A percentile compares a stretch with the other conserved stretches of the same genome.
phyloP scores from a whole-genome alignment of 2,797 vertebrate genomes.

The Myripristis murdjan region DNA sequence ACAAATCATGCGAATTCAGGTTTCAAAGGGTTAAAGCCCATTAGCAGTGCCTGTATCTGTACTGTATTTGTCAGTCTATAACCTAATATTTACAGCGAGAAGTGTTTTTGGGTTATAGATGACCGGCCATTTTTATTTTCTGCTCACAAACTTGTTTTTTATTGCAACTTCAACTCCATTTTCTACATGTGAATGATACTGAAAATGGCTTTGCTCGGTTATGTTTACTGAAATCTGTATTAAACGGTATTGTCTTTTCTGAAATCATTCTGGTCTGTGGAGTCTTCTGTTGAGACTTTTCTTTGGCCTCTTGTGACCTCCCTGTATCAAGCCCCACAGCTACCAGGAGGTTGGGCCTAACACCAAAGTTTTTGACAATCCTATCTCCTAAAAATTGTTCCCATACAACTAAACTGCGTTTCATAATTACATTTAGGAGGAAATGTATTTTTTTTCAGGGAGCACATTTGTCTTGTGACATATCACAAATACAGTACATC shows the following conservation, averaged over 20 bases:
- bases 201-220: background rate
- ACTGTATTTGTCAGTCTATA: background rate
- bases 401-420: no score
- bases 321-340: background rate
- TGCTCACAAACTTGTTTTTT: no score
- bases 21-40: no score
- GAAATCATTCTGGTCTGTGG: background rate
- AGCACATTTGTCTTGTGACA: no score
- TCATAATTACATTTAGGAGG: no score
- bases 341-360: background rate
- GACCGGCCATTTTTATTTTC: no score
- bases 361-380: background rate
- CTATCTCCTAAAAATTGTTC: background rate
- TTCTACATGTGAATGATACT: no score
- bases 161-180: no score
- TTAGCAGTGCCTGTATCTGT: background rate
- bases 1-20: no score
- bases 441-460: no score
- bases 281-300: background rate
- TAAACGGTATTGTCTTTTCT: background rate
- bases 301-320: background rate
- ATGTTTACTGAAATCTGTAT: background rate
- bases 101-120: background rate
- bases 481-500: no score
- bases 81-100: background rate